phyloP scores from a whole-genome alignment of 2,888 invertebrate genomes.

The Hirtodrosophila histrioides region DNA sequence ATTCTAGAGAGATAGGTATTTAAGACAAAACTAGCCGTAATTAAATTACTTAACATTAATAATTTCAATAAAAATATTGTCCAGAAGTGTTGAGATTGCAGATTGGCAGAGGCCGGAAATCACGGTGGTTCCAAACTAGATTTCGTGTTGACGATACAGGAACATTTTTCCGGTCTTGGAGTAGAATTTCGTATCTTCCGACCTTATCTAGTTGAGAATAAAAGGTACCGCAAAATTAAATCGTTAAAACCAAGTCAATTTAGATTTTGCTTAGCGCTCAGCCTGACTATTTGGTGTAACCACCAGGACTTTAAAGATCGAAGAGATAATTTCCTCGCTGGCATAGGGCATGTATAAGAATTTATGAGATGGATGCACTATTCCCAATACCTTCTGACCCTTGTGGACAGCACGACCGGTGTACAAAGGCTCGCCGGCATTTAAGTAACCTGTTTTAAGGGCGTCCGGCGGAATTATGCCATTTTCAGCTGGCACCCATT shows the following conservation, averaged over 20 bases:
- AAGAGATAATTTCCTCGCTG: conserved; percentile 53
- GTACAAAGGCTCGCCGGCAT: conserved; percentile 69
- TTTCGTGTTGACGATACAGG: no score
- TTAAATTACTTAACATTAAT: no score
- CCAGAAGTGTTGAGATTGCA: no score
- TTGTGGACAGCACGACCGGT: conserved; percentile 62
- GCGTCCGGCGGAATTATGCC: conserved; percentile 67
- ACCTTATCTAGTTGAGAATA: no score
- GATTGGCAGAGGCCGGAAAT: no score
- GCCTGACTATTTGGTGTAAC: conserved; percentile 55
- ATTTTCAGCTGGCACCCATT: conserved; percentile 62
- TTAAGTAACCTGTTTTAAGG: conserved; percentile 64
- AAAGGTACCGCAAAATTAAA: background rate
- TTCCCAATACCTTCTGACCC: conserved; percentile 62
- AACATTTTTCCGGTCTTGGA: no score
- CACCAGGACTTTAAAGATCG: conserved; percentile 72
- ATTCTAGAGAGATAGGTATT: no score
- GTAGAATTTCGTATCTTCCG: no score
- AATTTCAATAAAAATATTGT: no score
- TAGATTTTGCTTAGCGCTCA: conserved; percentile 34
- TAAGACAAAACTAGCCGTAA: no score
- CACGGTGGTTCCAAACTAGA: no score
- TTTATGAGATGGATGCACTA: conserved; percentile 76
- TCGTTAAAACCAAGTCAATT: background rate
- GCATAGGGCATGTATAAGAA: conserved; percentile 71